Evolutionary conservation across 1,140 invertebrate genomes (phyloP).

Genomic region (Drosophila burlai): DNA sequence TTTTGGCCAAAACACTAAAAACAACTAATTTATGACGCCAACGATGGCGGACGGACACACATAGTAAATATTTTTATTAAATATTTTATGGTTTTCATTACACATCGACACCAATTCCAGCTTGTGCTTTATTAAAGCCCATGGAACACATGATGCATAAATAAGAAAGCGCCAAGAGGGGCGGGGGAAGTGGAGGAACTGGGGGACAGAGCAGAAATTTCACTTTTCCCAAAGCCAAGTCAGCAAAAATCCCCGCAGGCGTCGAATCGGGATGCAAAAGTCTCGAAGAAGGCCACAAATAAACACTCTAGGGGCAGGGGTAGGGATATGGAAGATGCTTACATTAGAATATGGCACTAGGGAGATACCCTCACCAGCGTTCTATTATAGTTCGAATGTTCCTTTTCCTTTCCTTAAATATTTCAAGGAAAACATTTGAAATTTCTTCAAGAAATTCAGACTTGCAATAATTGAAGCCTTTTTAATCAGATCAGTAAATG

Average conservation of each 20-base stretch:
- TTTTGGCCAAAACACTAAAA: conserved; percentile 77
- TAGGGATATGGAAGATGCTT: background rate
- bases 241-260: conserved; percentile 57
- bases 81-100: conserved; percentile 82
- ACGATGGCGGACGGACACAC: conserved; percentile 62
- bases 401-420: too few relatives aligned
- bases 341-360: conserved; percentile 9
- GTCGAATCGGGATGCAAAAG: conserved; percentile 52
- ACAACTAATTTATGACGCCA: conserved; percentile 76
- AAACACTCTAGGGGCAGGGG: conserved; percentile 17
- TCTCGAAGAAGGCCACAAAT: conserved; percentile 41
- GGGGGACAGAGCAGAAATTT: conserved; percentile 26
- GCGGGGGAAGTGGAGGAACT: background rate
- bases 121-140: conserved; percentile 67
- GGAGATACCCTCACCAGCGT: background rate
- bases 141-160: conserved; percentile 64
- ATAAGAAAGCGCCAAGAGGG: conserved; percentile 51
- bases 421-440: too few relatives aligned
- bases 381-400: too few relatives aligned
- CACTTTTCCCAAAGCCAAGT: conserved; percentile 50
- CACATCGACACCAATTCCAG: conserved; percentile 65
- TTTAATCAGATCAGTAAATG: too few relatives aligned
- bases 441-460: too few relatives aligned
- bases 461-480: too few relatives aligned
- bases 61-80: conserved; percentile 83